These are phyloP conservation scores for Nibea albiflora DNA, from an alignment of 2,113 vertebrate species.

Conservation along the genomic window DNA sequence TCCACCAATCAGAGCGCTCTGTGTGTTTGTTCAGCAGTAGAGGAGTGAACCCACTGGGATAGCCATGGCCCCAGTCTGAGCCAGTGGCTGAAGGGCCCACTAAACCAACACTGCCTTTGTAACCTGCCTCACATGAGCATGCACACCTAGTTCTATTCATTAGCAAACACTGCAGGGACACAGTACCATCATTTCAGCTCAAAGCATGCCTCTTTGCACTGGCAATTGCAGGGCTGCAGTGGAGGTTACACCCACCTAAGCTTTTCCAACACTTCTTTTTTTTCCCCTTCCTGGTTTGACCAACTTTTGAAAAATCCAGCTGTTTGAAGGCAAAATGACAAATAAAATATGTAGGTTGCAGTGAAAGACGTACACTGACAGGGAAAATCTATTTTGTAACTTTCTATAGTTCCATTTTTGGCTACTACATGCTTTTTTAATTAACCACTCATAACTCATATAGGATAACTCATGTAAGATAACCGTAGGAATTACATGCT, in stretches of 20 bases:
- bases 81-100: constrained; percentile 57
- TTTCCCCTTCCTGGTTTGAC: too few species aligned
- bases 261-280: not conserved
- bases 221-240: constrained; percentile 10
- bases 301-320: not conserved
- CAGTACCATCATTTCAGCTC: constrained; percentile 1
- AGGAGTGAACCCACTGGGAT: constrained; percentile 56
- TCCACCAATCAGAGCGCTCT: constrained; percentile 73
- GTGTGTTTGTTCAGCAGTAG: constrained; percentile 73
- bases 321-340: not conserved
- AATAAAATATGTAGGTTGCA: not conserved
- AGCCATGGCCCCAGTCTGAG: constrained; percentile 55
- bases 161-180: constrained; percentile 25
- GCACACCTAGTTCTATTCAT: constrained; percentile 44
- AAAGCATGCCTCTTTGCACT: not conserved
- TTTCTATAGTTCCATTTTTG: not conserved
- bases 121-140: constrained; percentile 40
- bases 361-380: not conserved
- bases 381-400: not conserved
- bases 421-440: not conserved
- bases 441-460: not conserved
- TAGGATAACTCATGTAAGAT: not conserved
- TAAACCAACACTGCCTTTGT: constrained; percentile 51
- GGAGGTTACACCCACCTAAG: constrained; percentile 5
- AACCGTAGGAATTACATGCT: not conserved